Conservation (phyloP, 2,113 vertebrate species). For the Odobenus rosmarus region DNA sequence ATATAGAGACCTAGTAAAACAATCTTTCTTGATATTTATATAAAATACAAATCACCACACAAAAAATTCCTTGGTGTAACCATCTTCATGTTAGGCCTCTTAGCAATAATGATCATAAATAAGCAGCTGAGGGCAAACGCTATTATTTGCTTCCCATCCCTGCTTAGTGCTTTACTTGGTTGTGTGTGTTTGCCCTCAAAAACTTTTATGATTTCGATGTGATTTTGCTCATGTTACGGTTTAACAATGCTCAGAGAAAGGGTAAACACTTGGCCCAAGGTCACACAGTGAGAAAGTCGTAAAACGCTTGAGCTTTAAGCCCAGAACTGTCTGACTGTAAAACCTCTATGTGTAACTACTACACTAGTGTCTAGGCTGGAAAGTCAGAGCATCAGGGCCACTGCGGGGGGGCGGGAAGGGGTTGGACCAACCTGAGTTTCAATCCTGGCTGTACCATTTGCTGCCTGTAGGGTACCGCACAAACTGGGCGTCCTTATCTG, state of each 20-base stretch:
- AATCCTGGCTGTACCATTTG: not conserved
- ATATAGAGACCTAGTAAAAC: not conserved
- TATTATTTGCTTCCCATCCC: not conserved
- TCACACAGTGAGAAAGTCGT: not conserved
- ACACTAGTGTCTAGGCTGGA: not conserved
- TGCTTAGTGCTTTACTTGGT: not conserved
- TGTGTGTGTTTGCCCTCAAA: not conserved
- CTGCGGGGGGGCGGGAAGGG: too few relatives aligned
- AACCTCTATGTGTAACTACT: not conserved
- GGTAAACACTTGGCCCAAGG: not conserved
- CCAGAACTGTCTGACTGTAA: not conserved
- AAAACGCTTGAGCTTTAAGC: not conserved
- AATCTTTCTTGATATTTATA: not conserved
- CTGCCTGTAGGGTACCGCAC: not conserved
- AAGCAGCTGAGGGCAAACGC: not conserved
- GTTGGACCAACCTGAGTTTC: not conserved
- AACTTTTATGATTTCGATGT: not conserved
- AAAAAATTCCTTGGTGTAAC: not conserved
- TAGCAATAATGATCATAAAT: not conserved
- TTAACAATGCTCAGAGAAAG: not conserved
- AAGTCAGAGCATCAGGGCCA: not conserved
- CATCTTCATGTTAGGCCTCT: not conserved
- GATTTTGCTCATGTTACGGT: not conserved
- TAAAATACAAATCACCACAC: not conserved
- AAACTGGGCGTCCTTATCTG: not conserved